A percentile compares a stretch with the other conserved stretches of the same genome.
These are phyloP conservation scores for Steatornis caripensis DNA, from an alignment of 2,113 vertebrate species.

Conservation along the genomic window DNA sequence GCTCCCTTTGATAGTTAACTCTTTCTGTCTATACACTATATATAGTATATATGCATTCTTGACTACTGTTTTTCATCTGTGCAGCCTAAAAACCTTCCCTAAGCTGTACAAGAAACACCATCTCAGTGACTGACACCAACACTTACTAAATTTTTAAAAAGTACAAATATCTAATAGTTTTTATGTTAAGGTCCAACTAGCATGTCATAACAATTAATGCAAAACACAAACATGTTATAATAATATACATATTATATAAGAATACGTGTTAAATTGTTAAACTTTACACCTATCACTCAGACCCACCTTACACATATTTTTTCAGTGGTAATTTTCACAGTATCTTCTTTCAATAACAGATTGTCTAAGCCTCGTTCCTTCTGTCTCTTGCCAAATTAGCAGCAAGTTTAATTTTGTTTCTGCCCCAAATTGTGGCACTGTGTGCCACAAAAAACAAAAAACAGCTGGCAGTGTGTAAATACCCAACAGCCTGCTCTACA, in stretches of 20 bases:
- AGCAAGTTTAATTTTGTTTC: slow-evolving; percentile 24
- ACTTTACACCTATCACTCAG: background rate
- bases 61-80: background rate
- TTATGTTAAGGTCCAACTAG: background rate
- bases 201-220: background rate
- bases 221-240: background rate
- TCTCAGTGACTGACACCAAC: background rate
- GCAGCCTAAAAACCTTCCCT: background rate
- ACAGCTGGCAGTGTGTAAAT: background rate
- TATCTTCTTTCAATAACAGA: background rate
- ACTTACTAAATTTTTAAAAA: background rate
- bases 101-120: background rate
- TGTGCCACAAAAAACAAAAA: too few relatives aligned
- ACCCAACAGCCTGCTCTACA: background rate
- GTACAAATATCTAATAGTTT: background rate
- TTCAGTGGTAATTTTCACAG: background rate
- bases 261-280: background rate
- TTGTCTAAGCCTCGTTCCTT: background rate
- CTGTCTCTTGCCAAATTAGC: slow-evolving; percentile 16
- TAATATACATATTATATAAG: background rate
- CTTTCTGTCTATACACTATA: background rate
- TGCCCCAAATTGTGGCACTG: background rate
- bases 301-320: background rate
- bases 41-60: background rate
- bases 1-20: background rate